Conservation (phyloP, 2,113 vertebrate species). For the Bos taurus region ARS-UCD2.0 NC_037347.1:67181501-67182000, state of each 20-base stretch:
- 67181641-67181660: not conserved
- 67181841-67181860: too few species aligned
- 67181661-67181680: not conserved
- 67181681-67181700: not conserved
- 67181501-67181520: rapidly evolving
- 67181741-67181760: not conserved
- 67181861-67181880: too few species aligned
- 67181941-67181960: not conserved
- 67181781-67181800: not conserved
- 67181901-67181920: rapidly evolving
- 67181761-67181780: not conserved
- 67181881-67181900: not conserved
- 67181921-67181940: rapidly evolving
- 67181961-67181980: too few species aligned
- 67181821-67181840: not conserved
- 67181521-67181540: rapidly evolving
- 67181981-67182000: not conserved
- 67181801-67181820: not conserved
- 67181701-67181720: not conserved
- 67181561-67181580: not conserved
- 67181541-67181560: not conserved
- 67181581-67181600: not conserved
- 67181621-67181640: not conserved
- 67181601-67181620: not conserved
- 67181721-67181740: not conserved